Base-by-base conservation (phyloP, 1,140 invertebrate species). In the Apis cerana region DNA sequence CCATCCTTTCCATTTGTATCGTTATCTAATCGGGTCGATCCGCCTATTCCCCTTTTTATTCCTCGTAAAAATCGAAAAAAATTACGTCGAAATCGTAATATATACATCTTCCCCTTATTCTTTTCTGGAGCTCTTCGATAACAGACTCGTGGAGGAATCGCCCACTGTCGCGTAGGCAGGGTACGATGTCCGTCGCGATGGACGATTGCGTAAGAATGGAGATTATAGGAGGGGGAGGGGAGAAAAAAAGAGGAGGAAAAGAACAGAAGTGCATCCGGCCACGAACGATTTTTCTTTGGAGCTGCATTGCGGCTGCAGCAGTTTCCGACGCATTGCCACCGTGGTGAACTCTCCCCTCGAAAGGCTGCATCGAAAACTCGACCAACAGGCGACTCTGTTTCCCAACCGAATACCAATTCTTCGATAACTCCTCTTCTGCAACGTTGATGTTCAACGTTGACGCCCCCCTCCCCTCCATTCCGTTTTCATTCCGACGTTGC, bases 221-320 rank as follows among this genome's bases (percentile, higher is more conserved):
- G 12, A 43, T 43, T 43, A 43, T 43, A 43, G 33, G 5, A n/a
- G 33, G 33, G 33, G n/a, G 43, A 17, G 9, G 52, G n/a, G 15
- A 52, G 11, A 21, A 9, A 58, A 62, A 21, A 50, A 75, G n/a
- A 21, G 52, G 50, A 61, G 8, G 68, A 71, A 13, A 75, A 71
- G 68, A 68, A 27, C 74, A 48, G 13, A 50, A 76, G 54, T 65
- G 77, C 62, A 75, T 65, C 52, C 68, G 71, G 70, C 62, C 69
- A 67, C 81, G 75, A 82, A 85, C 81, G 85, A 88, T 81, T 85
- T 85, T 88, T 87, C 75, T 82, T 85, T 71, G 70, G 85, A 87
- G 87, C 90, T 91, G 90, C 90, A 91, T 89, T 91, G 90, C 90
- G 90, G 89, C 88, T 91, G 90, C 90, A 89, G 88, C 88, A 85